These are phyloP conservation scores for Drosophila neotestacea DNA, from an alignment of 2,888 invertebrate genomes.

Conservation along the genomic window DNA sequence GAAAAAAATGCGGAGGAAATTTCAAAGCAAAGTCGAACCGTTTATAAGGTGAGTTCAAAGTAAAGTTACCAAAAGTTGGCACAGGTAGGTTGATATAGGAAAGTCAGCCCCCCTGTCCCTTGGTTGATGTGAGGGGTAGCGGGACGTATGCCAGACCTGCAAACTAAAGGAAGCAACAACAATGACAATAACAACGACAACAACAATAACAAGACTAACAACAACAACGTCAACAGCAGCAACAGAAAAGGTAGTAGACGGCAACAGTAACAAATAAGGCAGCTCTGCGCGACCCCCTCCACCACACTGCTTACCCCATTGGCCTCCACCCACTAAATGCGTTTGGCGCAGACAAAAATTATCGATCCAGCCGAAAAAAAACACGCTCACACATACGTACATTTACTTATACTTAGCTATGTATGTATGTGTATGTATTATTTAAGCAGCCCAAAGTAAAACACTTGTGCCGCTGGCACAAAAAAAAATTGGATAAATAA, in stretches of 20 bases:
- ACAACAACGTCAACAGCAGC: background rate
- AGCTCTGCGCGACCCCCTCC: background rate
- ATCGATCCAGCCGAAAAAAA: slow-evolving; percentile 72
- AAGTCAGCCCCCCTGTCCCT: slow-evolving; percentile 21
- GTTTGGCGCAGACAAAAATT: slow-evolving; percentile 77
- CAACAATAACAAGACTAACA: slow-evolving; percentile 7
- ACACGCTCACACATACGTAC: slow-evolving; percentile 32
- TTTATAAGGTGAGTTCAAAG: slow-evolving; percentile 15
- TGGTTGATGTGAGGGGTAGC: background rate
- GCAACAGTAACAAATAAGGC: slow-evolving; percentile 53
- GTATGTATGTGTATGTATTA: slow-evolving; percentile 32
- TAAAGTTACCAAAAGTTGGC: slow-evolving; percentile 29
- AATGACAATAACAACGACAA: slow-evolving; percentile 20
- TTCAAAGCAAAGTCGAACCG: background rate
- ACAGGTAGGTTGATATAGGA: slow-evolving; percentile 42
- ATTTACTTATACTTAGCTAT: slow-evolving; percentile 14
- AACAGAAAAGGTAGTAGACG: slow-evolving; percentile 17
- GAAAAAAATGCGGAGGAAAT: background rate
- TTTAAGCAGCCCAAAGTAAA: slow-evolving; percentile 74
- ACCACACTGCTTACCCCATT: background rate
- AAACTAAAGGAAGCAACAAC: slow-evolving; percentile 35
- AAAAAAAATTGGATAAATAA: slow-evolving; percentile 27
- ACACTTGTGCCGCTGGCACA: slow-evolving; percentile 65
- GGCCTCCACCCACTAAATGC: slow-evolving; percentile 46
- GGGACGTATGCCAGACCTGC: background rate